Conservation (phyloP, 2,888 invertebrate genomes). For the Orgyia antiqua region DNA sequence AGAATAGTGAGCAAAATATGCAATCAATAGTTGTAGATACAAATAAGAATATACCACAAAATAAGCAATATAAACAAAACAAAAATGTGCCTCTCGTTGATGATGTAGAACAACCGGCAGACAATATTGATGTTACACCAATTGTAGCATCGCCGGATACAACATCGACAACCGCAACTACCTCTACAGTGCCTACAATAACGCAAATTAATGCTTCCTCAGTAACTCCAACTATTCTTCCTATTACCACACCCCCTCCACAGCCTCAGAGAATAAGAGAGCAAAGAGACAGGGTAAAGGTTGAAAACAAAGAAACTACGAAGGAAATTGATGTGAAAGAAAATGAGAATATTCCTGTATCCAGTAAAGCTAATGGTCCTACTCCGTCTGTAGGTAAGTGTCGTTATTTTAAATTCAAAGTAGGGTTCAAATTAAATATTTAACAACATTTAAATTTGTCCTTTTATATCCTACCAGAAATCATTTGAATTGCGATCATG, state of each 20-base stretch:
- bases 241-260: conserved; percentile 19
- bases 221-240: conserved; percentile 8
- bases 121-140: conserved; percentile 19
- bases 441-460: too few relatives aligned
- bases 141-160: conserved; percentile 16
- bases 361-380: conserved; percentile 45
- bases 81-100: conserved; percentile 57
- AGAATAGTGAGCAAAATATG: conserved; percentile 49
- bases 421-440: too few relatives aligned
- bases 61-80: conserved; percentile 49
- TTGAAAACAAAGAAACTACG: conserved; percentile 43
- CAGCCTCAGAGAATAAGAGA: conserved; percentile 54
- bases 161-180: conserved; percentile 18
- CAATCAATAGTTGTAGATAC: conserved; percentile 57
- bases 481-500: too few relatives aligned
- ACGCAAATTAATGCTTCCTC: conserved; percentile 10
- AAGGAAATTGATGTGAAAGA: conserved; percentile 31
- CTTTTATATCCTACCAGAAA: too few relatives aligned
- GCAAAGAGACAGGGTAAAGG: conserved; percentile 41
- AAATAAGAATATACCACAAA: conserved; percentile 50
- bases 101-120: conserved; percentile 39
- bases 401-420: not conserved
- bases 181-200: conserved; percentile 18
- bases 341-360: conserved; percentile 21
- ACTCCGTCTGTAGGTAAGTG: conserved; percentile 42